Evolutionary conservation across 1,140 invertebrate genomes (phyloP).

Genomic region (Scaptomyza montana): DNA sequence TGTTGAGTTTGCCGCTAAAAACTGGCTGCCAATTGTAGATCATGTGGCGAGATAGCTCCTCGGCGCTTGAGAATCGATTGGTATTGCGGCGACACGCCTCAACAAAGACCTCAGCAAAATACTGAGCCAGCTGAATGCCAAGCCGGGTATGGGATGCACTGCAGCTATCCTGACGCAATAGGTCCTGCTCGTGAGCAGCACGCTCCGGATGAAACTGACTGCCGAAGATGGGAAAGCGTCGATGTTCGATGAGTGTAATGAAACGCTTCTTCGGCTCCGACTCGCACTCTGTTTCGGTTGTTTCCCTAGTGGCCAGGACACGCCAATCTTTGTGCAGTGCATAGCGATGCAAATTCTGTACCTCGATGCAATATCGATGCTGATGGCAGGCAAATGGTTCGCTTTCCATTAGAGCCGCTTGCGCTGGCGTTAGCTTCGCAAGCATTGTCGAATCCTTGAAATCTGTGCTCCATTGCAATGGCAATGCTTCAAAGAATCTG

Average conservation of each 20-base stretch:
- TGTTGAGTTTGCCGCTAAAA: constrained; percentile 84
- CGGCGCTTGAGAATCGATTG: constrained; percentile 84
- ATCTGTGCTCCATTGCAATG: constrained; percentile 40
- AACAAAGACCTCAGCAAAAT: constrained; percentile 93
- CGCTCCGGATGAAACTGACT: constrained; percentile 97
- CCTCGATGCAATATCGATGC: constrained; percentile 89
- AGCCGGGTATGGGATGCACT: constrained; percentile 83
- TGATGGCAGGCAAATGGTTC: constrained; percentile 90
- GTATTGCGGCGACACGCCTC: constrained; percentile 87
- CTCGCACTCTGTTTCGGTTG: constrained; percentile 87
- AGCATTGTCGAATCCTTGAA: constrained; percentile 86
- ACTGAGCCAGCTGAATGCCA: constrained; percentile 87
- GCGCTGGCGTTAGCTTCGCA: constrained; percentile 83
- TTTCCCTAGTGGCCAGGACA: constrained; percentile 88
- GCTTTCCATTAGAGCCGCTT: constrained; percentile 85
- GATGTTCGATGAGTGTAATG: constrained; percentile 88
- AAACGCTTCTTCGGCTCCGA: constrained; percentile 82
- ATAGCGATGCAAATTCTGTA: constrained; percentile 83
- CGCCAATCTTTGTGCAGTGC: constrained; percentile 87
- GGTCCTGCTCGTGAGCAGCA: constrained; percentile 91
- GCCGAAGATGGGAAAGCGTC: constrained; percentile 91
- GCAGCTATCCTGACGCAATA: constrained; percentile 85
- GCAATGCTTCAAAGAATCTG: constrained; percentile 29
- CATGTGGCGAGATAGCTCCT: constrained; percentile 84
- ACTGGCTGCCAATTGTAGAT: constrained; percentile 87